Conservation (phyloP, 1,140 invertebrate genomes). For the Myzus persicae region DNA sequence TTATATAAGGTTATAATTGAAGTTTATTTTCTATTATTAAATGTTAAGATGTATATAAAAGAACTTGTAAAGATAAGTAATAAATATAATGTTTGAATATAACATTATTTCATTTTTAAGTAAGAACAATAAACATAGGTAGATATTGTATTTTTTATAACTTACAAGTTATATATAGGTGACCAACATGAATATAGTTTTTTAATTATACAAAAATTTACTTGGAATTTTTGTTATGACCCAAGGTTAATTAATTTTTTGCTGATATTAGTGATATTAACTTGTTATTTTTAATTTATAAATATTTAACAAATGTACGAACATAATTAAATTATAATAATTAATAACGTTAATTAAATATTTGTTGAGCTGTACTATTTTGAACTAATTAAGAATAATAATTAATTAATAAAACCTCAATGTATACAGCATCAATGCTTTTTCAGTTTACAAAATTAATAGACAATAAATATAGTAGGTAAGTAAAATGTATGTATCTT, state of each 20-base stretch:
- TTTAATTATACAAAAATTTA: neutral
- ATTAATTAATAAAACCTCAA: neutral
- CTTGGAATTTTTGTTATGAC: slow-evolving; percentile 6
- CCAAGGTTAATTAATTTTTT: slow-evolving; percentile 6
- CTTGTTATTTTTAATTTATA: neutral
- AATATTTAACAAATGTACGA: neutral
- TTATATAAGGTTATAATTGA: slow-evolving; percentile 1
- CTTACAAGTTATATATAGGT: neutral
- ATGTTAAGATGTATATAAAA: neutral
- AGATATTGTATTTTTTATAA: neutral
- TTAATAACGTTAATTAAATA: neutral
- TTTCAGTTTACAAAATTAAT: neutral
- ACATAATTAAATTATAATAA: neutral
- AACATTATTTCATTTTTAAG: neutral
- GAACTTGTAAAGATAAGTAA: neutral
- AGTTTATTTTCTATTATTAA: neutral
- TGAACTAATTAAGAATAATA: neutral
- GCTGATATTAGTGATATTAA: neutral
- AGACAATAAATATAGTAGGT: neutral
- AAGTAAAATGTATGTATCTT: neutral
- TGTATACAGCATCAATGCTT: neutral
- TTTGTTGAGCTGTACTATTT: neutral
- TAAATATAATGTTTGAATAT: neutral
- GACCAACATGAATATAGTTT: neutral
- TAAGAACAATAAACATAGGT: neutral